Conservation (phyloP, 2,113 vertebrate species). For the Siniperca chuatsi region DNA sequence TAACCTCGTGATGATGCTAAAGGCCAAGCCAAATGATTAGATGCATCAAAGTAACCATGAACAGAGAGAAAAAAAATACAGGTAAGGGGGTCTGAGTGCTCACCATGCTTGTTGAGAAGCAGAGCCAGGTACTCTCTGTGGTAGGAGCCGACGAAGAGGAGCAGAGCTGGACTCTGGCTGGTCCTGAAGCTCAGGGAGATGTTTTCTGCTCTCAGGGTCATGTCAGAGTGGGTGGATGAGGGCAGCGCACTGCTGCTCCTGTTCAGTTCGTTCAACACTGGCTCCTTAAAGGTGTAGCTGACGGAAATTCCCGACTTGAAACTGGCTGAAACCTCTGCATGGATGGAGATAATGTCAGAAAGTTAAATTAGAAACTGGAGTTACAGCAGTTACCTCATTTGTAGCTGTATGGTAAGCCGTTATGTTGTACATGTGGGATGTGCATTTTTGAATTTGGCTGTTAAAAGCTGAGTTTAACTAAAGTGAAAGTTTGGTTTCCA, state of each 20-base stretch:
- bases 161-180: constrained; percentile 86
- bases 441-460: not conserved
- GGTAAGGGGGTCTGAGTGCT: constrained; percentile 44
- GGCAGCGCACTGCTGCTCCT: constrained; percentile 85
- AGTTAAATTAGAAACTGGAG: not conserved
- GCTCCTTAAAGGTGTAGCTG: constrained; percentile 89
- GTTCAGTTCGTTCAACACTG: constrained; percentile 78
- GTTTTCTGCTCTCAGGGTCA: constrained; percentile 85
- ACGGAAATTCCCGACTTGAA: constrained; percentile 89
- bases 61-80: not conserved
- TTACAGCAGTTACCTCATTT: not conserved
- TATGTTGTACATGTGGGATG: not conserved
- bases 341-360: not conserved
- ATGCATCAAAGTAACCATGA: not conserved
- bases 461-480: not conserved
- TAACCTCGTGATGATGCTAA: not conserved
- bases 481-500: not conserved
- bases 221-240: constrained; percentile 87
- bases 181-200: constrained; percentile 91
- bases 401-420: not conserved
- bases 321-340: constrained; percentile 92
- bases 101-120: constrained; percentile 91
- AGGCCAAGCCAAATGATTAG: not conserved
- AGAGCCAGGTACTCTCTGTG: constrained; percentile 90
- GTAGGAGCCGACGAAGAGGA: constrained; percentile 88